These are phyloP conservation scores for Blomia tropicalis DNA, from an alignment of 2,888 invertebrate genomes.

Conservation along the genomic window DNA sequence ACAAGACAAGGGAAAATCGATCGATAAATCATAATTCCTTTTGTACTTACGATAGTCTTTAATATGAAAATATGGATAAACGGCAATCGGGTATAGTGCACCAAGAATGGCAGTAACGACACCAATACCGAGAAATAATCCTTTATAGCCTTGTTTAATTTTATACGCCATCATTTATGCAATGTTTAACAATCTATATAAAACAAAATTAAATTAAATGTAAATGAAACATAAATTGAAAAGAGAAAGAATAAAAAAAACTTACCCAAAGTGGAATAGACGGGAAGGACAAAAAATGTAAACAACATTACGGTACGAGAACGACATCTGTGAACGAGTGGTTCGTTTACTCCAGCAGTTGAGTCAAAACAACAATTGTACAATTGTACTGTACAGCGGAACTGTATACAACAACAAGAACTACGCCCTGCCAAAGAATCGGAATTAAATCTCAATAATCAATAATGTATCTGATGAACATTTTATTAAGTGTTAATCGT, in stretches of 20 bases:
- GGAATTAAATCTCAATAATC: no score
- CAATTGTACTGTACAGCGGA: no score
- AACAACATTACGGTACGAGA: no score
- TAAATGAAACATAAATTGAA: not conserved
- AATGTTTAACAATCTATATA: not conserved
- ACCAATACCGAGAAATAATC: slow-evolving; percentile 43
- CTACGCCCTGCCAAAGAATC: no score
- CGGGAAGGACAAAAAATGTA: no score
- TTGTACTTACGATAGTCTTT: slow-evolving; percentile 50
- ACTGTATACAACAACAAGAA: no score
- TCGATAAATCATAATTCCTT: not conserved
- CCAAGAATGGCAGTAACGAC: slow-evolving; percentile 44
- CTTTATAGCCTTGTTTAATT: slow-evolving; percentile 34
- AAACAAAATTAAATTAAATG: not conserved
- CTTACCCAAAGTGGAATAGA: no score
- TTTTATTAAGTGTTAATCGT: no score
- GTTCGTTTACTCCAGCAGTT: no score
- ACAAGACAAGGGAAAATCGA: not conserved
- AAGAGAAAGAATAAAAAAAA: not conserved
- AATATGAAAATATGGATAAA: slow-evolving; percentile 48
- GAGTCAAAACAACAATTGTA: no score
- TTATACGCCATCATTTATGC: not conserved
- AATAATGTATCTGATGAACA: no score
- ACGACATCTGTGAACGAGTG: no score
- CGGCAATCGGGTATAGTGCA: slow-evolving; percentile 45